A percentile compares a stretch with the other conserved stretches of the same genome.
Evolutionary conservation across 2,113 vertebrate species (phyloP).

Genomic region (Miniopterus natalensis): DNA sequence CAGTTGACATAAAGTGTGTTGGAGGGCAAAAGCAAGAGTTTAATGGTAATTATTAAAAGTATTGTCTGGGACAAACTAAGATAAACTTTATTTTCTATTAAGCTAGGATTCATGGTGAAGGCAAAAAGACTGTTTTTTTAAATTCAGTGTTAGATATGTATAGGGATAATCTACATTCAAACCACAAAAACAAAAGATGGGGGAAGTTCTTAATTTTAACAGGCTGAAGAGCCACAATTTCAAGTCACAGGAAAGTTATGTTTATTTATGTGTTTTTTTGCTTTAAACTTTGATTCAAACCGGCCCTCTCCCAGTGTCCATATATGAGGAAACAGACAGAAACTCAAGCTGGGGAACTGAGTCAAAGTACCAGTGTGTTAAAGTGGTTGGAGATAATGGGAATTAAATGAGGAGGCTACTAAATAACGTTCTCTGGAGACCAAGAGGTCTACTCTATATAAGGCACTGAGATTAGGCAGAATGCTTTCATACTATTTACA

Average conservation of each 20-base stretch:
- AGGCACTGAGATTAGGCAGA: neutral
- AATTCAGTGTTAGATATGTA: conserved; percentile 8
- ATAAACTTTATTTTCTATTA: neutral
- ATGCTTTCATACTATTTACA: neutral
- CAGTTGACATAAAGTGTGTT: neutral
- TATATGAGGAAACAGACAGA: neutral
- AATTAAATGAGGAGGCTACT: conserved; percentile 43
- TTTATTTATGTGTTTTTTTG: neutral
- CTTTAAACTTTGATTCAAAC: conserved; percentile 12
- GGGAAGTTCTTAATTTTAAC: neutral
- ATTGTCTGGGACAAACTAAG: neutral
- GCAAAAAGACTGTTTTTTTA: neutral
- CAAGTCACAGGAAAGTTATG: neutral
- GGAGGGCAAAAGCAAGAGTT: neutral
- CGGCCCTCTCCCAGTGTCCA: neutral
- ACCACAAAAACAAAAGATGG: neutral
- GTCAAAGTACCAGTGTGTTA: neutral
- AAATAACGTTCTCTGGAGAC: neutral
- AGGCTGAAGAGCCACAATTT: neutral
- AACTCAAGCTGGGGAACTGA: conserved; percentile 18
- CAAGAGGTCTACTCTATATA: neutral
- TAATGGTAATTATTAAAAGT: neutral
- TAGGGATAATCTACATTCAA: neutral
- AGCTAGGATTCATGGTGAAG: neutral
- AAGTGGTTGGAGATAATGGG: neutral